Evolutionary conservation across 2,888 invertebrate genomes (phyloP).

Genomic region (Drosophila prostipennis): DNA sequence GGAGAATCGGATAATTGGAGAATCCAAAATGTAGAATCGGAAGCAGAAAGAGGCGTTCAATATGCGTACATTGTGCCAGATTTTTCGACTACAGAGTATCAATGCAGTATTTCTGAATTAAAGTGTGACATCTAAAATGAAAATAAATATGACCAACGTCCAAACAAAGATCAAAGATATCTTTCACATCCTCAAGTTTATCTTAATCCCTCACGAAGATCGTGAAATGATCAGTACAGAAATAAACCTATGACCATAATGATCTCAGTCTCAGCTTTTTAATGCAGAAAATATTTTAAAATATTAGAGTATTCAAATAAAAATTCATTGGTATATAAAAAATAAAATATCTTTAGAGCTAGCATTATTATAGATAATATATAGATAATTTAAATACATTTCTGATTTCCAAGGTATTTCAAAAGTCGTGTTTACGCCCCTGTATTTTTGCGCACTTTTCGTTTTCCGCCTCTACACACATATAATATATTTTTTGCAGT

Average conservation of each 20-base stretch:
- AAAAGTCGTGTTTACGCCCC: not conserved
- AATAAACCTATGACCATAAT: constrained; percentile 5
- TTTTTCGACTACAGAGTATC: constrained; percentile 21
- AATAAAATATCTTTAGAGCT: too few relatives aligned
- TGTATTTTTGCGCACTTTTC: not conserved
- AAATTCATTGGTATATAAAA: too few relatives aligned
- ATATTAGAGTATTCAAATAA: too few relatives aligned
- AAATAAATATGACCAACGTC: constrained; percentile 4
- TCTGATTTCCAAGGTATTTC: not conserved
- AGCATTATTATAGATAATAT: too few relatives aligned
- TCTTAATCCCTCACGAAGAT: not conserved
- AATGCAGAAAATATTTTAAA: too few relatives aligned
- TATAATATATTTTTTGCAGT: constrained; percentile 4
- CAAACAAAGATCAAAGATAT: constrained; percentile 7
- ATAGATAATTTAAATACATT: not conserved
- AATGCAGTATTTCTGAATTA: not conserved
- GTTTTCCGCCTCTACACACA: not conserved
- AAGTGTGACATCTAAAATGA: constrained; percentile 3
- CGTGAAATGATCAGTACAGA: constrained; percentile 12
- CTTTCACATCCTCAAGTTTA: constrained; percentile 1
- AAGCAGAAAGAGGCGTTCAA: constrained; percentile 38
- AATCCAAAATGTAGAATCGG: constrained; percentile 13
- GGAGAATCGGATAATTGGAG: constrained; percentile 23
- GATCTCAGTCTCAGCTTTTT: too few relatives aligned
- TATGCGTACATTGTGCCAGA: constrained; percentile 69